Base-by-base conservation (phyloP, 2,888 invertebrate species). In the Drosophila vallismaia region DNA sequence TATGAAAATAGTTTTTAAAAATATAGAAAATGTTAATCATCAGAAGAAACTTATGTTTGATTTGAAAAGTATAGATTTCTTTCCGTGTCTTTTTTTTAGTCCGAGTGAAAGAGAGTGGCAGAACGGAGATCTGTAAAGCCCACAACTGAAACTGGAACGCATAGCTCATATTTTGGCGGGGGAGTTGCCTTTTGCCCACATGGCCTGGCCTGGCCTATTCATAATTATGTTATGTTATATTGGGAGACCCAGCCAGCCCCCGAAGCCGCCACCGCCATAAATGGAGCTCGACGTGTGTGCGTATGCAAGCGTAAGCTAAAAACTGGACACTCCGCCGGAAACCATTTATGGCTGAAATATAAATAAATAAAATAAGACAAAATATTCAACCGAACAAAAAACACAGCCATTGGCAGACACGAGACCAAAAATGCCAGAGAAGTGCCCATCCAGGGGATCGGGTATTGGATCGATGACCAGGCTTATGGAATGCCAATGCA, bases 331-430 rank as follows among this genome's bases (percentile, higher is more conserved):
- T 46, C 14, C 67, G 14, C 12, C 63, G 45, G 38, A 52, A 67
- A 33, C 64, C 64, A 66, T 64, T 64, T 80, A 83, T 74, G 86
- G 64, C 69, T 62, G 42, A 69, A 48, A 42, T 28, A n/a, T 19
- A 52, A 38, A 45, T 10, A 19, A 19, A 24, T 9, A 44, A 19
- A 33, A 14, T 24, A 45, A 45, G 19, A 19, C 10, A n/a, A 31
- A 31, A 38, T 44, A n/a, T 45, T 24, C 3, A 6, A 57, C 19
- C 19, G 19, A 38, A 26, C n/a, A 24, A 46, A 60, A 48, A 31
- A 9, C 3, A 24, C 19, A 8, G 19, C 8, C 50, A 44, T 44
- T n/a, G 52, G 52, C 66, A 66, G 67, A 64, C 63, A 67, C 67
- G 24, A 8, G 12, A 14, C 45, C 29, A 46, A 66, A 59, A 53